Evolutionary conservation across 2,888 invertebrate species (phyloP).

Genomic region (Rhagophthalmus giganteus): DNA sequence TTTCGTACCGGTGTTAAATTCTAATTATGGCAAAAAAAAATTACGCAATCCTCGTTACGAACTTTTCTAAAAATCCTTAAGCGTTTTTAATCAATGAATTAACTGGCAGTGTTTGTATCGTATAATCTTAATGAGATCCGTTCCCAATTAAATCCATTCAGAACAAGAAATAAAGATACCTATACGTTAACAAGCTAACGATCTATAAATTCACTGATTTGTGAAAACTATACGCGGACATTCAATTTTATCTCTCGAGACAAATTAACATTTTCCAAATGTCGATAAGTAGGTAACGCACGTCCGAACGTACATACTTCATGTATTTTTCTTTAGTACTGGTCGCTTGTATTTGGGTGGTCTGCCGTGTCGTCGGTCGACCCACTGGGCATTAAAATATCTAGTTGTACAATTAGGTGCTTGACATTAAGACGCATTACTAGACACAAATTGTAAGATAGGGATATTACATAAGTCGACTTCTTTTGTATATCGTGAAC

Average conservation of each 20-base stretch:
- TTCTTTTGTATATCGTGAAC: not conserved
- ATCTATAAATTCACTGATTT: conserved; percentile 33
- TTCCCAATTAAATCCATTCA: conserved; percentile 33
- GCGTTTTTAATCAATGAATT: conserved; percentile 10
- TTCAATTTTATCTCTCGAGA: conserved; percentile 28
- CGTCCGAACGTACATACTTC: conserved; percentile 18
- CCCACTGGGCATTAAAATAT: conserved; percentile 29
- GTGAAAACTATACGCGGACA: conserved; percentile 31
- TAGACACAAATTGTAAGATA: conserved; percentile 3
- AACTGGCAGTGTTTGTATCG: conserved; percentile 20
- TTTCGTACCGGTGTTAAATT: not conserved
- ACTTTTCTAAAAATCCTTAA: not conserved
- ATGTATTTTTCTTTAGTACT: conserved; percentile 19
- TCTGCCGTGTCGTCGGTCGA: conserved; percentile 20
- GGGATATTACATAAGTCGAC: not conserved
- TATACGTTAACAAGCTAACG: conserved; percentile 32
- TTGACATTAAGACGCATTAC: conserved; percentile 21
- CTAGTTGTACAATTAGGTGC: conserved; percentile 24
- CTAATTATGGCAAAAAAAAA: not conserved
- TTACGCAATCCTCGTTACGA: not conserved
- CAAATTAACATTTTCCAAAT: conserved; percentile 33
- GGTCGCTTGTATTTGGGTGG: conserved; percentile 30
- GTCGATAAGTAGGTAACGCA: conserved; percentile 26
- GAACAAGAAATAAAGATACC: conserved; percentile 31
- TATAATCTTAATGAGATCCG: conserved; percentile 31